Base-by-base conservation (phyloP, 2,888 invertebrate species). In the Philereme vetulata region DNA sequence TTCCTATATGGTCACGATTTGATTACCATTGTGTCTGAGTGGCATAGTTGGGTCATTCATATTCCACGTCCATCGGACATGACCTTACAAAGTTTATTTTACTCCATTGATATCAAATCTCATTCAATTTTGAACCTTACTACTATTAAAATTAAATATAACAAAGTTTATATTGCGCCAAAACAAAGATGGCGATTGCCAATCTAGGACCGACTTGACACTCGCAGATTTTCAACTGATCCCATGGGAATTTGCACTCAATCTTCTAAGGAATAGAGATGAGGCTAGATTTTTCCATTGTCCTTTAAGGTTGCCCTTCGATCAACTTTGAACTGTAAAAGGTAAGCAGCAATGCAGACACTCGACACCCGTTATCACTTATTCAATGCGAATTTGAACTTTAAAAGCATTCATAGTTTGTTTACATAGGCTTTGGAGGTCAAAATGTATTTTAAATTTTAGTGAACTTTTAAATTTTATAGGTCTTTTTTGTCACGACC, bases 1-100 rank as follows among this genome's bases (percentile, higher is more conserved):
- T 21, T 60, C 52, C 51, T 57, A 57, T 64, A 58, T 58, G 67
- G 61, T 64, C 65, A 67, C 67, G 61, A 67, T 53, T 65, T 45
- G 51, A 59, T 60, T 51, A 58, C 60, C 40, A 60, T 64, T 61
- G 64, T 60, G 49, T 64, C 51, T 60, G 62, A 62, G 56, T 58
- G 56, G 42, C 63, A 57, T 61, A 61, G 56, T 56, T 59, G 61
- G 59, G 50, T 66, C 66, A 64, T 66, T 64, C 61, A 47, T 64
- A 66, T 66, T 59, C 64, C 51, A 46, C 34, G 45, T 40, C 45
- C 64, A 56, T 63, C 52, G 50, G 40, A 50, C 52, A 52, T 50
- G 62, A 64, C 61, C 64, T 58, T 55, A 58, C 61, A 58, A 61
- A 52, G 21, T 32, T 49, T 9, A 45, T 33, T 52, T 7, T 49